phyloP scores from a whole-genome alignment of 2,888 invertebrate genomes.

The Andricus quercusramuli region DNA sequence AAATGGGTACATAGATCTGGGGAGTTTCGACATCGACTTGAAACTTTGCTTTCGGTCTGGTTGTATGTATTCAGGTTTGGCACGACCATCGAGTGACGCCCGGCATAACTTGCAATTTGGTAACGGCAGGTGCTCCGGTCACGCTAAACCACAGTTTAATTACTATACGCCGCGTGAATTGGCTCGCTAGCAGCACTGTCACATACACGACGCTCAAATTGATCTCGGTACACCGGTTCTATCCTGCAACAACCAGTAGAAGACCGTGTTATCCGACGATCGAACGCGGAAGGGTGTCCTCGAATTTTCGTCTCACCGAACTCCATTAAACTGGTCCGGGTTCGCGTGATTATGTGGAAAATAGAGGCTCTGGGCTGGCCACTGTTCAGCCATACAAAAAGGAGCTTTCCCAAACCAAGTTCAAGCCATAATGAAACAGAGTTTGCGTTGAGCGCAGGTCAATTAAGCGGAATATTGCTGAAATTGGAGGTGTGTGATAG shows the following conservation, averaged over 20 bases:
- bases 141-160: constrained; percentile 76
- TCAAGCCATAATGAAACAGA: neutral
- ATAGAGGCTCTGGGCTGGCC: constrained; percentile 12
- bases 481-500: neutral
- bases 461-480: neutral
- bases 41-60: constrained; percentile 49
- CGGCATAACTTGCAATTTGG: constrained; percentile 74
- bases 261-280: constrained; percentile 32
- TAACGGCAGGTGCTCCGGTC: constrained; percentile 73
- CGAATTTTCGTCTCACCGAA: constrained; percentile 41
- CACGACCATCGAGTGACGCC: constrained; percentile 68
- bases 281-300: constrained; percentile 46
- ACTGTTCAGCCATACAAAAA: constrained; percentile 20
- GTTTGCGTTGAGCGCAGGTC: neutral
- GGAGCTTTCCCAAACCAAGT: neutral
- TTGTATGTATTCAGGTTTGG: constrained; percentile 46
- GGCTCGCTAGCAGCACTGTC: constrained; percentile 73
- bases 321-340: constrained; percentile 60
- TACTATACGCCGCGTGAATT: constrained; percentile 73
- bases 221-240: constrained; percentile 63
- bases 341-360: constrained; percentile 33
- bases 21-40: constrained; percentile 50
- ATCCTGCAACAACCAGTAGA: constrained; percentile 42
- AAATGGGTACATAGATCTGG: neutral
- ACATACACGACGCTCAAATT: constrained; percentile 73